phyloP scores from a whole-genome alignment of 2,113 vertebrate genomes.

The Shinisaurus crocodilurus region DNA sequence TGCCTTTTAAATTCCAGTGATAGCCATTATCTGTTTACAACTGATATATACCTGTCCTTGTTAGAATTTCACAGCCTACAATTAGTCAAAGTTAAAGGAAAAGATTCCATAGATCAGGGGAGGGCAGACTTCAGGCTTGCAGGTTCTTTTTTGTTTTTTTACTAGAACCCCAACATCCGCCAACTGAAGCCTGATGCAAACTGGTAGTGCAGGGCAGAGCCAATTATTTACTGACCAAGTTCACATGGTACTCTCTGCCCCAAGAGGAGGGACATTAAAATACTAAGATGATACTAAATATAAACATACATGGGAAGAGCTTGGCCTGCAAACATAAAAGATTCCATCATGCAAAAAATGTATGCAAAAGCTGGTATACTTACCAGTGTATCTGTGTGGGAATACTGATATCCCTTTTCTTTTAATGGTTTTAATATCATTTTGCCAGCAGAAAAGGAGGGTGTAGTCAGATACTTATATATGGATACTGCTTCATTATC shows the following conservation, averaged over 20 bases:
- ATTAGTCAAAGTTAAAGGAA: neutral
- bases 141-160: too few species aligned
- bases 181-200: too few species aligned
- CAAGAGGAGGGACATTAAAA: neutral
- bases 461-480: slow-evolving; percentile 74
- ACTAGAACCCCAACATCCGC: too few species aligned
- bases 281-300: neutral
- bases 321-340: neutral
- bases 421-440: slow-evolving; percentile 77
- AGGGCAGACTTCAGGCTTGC: too few species aligned
- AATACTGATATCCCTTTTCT: slow-evolving; percentile 80
- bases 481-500: slow-evolving; percentile 65
- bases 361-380: slow-evolving; percentile 51
- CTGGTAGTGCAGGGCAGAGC: too few species aligned
- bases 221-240: too few species aligned
- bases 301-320: neutral
- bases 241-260: too few species aligned
- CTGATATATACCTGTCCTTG: neutral
- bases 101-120: neutral
- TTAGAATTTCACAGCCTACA: neutral
- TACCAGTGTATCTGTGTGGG: slow-evolving; percentile 76
- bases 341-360: slow-evolving; percentile 16
- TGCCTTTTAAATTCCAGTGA: neutral
- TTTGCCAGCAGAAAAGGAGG: slow-evolving; percentile 76
- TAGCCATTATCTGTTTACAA: neutral